These are phyloP conservation scores for Pseudanteris insignis DNA, from an alignment of 2,888 invertebrate genomes.

Conservation along the genomic window DNA sequence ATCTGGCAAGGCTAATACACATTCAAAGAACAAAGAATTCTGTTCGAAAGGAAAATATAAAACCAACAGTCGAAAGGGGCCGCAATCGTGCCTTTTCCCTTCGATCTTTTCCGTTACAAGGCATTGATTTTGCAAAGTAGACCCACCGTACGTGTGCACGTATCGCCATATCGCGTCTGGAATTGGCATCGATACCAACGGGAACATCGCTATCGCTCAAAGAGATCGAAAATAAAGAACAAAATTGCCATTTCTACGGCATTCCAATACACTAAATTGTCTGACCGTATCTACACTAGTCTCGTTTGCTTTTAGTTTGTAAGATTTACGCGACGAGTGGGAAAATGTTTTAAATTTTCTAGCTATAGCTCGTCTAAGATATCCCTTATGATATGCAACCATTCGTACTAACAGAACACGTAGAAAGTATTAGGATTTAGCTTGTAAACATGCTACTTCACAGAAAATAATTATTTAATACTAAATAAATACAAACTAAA, in stretches of 20 bases:
- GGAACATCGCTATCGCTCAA: constrained; percentile 24
- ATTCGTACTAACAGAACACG: too few relatives aligned
- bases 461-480: too few relatives aligned
- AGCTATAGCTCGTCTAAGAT: too few relatives aligned
- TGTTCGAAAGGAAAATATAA: constrained; percentile 16
- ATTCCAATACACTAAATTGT: constrained; percentile 30
- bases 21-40: constrained; percentile 46
- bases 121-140: constrained; percentile 44
- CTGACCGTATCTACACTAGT: constrained; percentile 19
- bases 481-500: too few relatives aligned
- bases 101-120: constrained; percentile 35
- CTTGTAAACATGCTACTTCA: too few relatives aligned
- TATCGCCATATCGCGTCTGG: constrained; percentile 27
- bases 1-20: constrained; percentile 31
- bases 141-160: constrained; percentile 25
- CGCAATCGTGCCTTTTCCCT: constrained; percentile 25
- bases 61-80: constrained; percentile 24
- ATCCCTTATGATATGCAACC: too few relatives aligned
- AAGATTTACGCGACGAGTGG: too few relatives aligned
- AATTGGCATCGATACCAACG: constrained; percentile 20
- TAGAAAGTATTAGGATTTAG: too few relatives aligned
- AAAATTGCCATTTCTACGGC: constrained; percentile 23
- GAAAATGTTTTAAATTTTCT: too few relatives aligned
- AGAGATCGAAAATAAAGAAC: constrained; percentile 29
- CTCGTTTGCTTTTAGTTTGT: not conserved